Conservation (phyloP, 2,888 invertebrate genomes). For the Mythimna lalbum region DNA sequence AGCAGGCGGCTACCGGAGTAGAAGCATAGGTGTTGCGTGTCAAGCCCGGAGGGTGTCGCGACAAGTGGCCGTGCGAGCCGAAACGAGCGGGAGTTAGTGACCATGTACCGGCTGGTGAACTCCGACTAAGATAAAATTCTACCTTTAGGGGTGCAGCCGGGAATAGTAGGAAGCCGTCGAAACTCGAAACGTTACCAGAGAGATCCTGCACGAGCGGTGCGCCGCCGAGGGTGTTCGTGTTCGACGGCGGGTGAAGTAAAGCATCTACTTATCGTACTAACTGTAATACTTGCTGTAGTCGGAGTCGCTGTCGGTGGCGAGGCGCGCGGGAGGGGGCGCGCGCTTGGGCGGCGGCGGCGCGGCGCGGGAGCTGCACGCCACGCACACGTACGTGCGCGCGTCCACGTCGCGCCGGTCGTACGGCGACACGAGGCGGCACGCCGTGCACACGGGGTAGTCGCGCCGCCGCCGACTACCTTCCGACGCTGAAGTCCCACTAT, state of each 20-base stretch:
- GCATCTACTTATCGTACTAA: slow-evolving; percentile 88
- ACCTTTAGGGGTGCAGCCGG: slow-evolving; percentile 59
- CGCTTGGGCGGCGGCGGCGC: slow-evolving; percentile 58
- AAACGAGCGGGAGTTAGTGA: slow-evolving; percentile 48
- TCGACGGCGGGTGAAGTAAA: slow-evolving; percentile 75
- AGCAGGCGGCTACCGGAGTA: slow-evolving; percentile 56
- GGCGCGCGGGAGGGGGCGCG: slow-evolving; percentile 59
- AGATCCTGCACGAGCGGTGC: slow-evolving; percentile 44
- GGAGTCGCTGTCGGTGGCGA: slow-evolving; percentile 83
- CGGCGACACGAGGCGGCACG: slow-evolving; percentile 75
- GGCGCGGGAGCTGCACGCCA: slow-evolving; percentile 66
- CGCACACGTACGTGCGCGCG: slow-evolving; percentile 71
- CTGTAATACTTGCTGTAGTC: slow-evolving; percentile 91
- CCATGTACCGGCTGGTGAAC: slow-evolving; percentile 57
- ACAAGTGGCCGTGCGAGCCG: slow-evolving; percentile 55
- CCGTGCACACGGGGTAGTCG: slow-evolving; percentile 74
- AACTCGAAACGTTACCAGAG: slow-evolving; percentile 57
- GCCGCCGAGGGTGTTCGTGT: slow-evolving; percentile 49
- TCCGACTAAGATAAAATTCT: slow-evolving; percentile 49
- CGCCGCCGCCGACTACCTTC: slow-evolving; percentile 70
- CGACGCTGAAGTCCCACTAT: slow-evolving; percentile 73
- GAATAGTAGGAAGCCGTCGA: slow-evolving; percentile 58
- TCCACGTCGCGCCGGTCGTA: slow-evolving; percentile 67
- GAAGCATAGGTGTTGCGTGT: slow-evolving; percentile 61
- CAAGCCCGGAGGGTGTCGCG: slow-evolving; percentile 49